Evolutionary conservation across 2,113 vertebrate species (phyloP).

Genomic region (Onychostruthus taczanowskii): DNA sequence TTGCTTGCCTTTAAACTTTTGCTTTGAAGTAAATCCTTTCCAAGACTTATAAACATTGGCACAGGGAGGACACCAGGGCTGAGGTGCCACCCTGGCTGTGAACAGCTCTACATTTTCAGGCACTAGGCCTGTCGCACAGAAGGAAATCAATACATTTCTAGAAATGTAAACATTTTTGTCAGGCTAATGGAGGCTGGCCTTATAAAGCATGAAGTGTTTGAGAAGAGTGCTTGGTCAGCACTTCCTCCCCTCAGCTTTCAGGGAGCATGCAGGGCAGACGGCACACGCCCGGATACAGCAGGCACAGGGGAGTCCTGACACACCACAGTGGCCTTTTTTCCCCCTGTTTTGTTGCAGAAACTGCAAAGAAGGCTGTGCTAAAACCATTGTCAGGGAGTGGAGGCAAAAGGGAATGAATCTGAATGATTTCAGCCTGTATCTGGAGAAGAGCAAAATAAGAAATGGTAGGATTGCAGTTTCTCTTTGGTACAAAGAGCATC

Average conservation of each 20-base stretch:
- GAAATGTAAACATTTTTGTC: slow-evolving; percentile 18
- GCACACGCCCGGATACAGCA: background rate
- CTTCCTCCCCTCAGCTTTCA: background rate
- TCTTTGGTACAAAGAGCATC: background rate
- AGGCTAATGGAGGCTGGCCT: background rate
- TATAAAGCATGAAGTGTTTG: background rate
- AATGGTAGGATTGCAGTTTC: background rate
- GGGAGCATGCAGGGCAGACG: accelerated
- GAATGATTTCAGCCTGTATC: background rate
- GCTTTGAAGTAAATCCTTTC: background rate
- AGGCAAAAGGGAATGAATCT: background rate
- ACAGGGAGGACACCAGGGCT: background rate
- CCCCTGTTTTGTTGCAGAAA: background rate
- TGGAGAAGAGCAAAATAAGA: background rate
- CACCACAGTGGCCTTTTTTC: background rate
- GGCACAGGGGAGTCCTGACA: background rate
- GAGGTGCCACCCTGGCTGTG: background rate
- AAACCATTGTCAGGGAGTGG: background rate
- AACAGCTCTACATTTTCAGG: background rate
- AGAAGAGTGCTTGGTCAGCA: background rate
- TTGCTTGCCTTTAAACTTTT: background rate
- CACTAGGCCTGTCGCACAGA: background rate
- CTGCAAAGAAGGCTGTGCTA: background rate
- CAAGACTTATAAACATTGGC: background rate
- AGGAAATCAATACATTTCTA: background rate